Evolutionary conservation across 1,140 invertebrate species (phyloP), one percentile per base, ranked within the genome.

Genomic region (Drosophila mayri): DNA sequence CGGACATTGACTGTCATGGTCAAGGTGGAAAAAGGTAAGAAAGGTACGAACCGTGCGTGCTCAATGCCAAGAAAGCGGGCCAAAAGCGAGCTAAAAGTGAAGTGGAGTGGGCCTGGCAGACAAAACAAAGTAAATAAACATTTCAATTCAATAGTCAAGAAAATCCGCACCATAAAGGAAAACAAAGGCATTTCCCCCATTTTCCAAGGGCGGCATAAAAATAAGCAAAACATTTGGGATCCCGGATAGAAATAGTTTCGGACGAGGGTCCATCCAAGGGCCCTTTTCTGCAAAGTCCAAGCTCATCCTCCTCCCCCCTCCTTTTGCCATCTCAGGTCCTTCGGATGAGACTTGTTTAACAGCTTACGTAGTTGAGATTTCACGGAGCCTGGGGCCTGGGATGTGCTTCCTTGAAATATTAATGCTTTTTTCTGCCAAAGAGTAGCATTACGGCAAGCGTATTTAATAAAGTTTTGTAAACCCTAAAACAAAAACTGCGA

Each of bases 111-210:
- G 57, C 9, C 28, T 5, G 40, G 62, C 20, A 38, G 28, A 35
- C 43, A 67, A 35, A 68, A 61, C 67, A 81, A 82, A 82, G 80
- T 82, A 82, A 82, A 82, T 82, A 82, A 79, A 82, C 68, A 82
- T 82, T 82, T 82, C 80, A 82, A 82, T 82, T 82, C 80, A 82
- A 82, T 82, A 82, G 80, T 83, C 80, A 82, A 82, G 79, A 82
- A 82, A 82, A 82, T 82, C 80, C 73, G 22, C 75, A 62, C 63
- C 75, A 78, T 83, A 82, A 79, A 79, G 61, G 76, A 66, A 79
- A 79, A 79, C 76, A 79, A 79, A 79, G 59, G 75, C 74, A 77
- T 79, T 68, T 41, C 43, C 35, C 22, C 54, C 66, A 50, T 68
- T 68, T 68, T 65, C 38, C 41, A 38, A 20, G 43, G 38, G 44